These are phyloP conservation scores for Tetheella fluctuosa DNA, from an alignment of 2,888 invertebrate genomes.

Conservation along the genomic window DNA sequence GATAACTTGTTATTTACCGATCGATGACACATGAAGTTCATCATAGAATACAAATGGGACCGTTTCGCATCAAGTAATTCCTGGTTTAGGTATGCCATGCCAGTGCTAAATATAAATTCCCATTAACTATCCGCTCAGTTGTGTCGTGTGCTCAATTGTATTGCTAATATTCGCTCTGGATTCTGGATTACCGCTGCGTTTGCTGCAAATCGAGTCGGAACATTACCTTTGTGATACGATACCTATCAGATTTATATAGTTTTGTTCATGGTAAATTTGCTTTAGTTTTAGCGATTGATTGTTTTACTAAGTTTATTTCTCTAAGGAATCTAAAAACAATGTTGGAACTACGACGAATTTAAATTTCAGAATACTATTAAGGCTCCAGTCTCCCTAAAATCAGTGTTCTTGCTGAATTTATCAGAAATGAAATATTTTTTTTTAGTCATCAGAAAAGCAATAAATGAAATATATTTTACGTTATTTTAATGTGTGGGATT, in stretches of 20 bases:
- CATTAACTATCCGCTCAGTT: conserved; percentile 14
- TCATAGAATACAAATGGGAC: conserved; percentile 33
- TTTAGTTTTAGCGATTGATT: not conserved
- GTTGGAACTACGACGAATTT: too few species aligned
- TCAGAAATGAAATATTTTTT: too few species aligned
- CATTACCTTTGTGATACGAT: not conserved
- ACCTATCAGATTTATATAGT: not conserved
- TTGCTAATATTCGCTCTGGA: not conserved
- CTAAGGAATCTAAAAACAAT: too few species aligned
- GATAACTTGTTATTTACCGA: conserved; percentile 16
- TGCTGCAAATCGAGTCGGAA: not conserved
- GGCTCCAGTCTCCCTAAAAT: too few species aligned
- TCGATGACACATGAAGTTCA: conserved; percentile 27
- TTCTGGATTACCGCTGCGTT: not conserved
- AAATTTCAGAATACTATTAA: too few species aligned
- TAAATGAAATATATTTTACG: too few species aligned
- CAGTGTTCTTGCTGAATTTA: too few species aligned
- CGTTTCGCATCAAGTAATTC: conserved; percentile 29
- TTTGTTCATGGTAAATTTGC: not conserved
- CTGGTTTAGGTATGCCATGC: conserved; percentile 9
- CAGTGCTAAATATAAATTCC: conserved; percentile 24
- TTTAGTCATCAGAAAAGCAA: too few species aligned
- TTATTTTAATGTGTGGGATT: too few species aligned
- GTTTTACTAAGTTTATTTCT: not conserved
- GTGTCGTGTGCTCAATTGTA: not conserved